These are phyloP conservation scores for Salmo trutta DNA, from an alignment of 2,797 vertebrate species.

Conservation along the genomic window DNA sequence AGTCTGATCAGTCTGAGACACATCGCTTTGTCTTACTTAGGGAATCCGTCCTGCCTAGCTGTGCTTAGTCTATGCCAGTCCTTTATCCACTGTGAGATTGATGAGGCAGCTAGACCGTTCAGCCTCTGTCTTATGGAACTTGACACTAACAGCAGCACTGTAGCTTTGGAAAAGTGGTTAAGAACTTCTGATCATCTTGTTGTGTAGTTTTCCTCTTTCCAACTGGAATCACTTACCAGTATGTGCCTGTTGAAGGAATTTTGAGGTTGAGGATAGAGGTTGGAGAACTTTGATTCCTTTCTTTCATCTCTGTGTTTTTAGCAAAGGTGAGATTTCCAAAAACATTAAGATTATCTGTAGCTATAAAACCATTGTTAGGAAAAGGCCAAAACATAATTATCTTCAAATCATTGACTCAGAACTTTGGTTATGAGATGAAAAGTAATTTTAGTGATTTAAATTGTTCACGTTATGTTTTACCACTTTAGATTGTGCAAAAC, in stretches of 20 bases:
- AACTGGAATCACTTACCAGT: background rate
- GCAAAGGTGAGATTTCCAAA: background rate
- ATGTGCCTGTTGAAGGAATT: background rate
- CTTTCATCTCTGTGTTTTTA: background rate
- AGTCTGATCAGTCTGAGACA: conserved; percentile 2
- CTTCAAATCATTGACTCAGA: too few relatives aligned
- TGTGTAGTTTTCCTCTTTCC: background rate
- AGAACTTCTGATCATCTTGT: background rate
- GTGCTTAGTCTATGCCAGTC: too few relatives aligned
- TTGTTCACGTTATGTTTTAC: too few relatives aligned
- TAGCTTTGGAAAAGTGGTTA: background rate
- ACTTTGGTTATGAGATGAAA: too few relatives aligned
- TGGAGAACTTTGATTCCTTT: background rate
- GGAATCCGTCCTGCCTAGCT: background rate
- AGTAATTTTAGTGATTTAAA: too few relatives aligned
- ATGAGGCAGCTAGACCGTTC: background rate
- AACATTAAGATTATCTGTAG: too few relatives aligned
- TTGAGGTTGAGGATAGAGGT: background rate
- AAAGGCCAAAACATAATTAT: too few relatives aligned
- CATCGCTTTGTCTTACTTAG: conserved; percentile 17
- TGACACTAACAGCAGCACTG: background rate
- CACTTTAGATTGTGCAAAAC: too few relatives aligned
- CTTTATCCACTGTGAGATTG: conserved; percentile 7
- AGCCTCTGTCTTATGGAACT: background rate
- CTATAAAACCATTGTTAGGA: too few relatives aligned